These are phyloP conservation scores for Panorpa germanica DNA, from an alignment of 2,888 invertebrate genomes.

Conservation along the genomic window DNA sequence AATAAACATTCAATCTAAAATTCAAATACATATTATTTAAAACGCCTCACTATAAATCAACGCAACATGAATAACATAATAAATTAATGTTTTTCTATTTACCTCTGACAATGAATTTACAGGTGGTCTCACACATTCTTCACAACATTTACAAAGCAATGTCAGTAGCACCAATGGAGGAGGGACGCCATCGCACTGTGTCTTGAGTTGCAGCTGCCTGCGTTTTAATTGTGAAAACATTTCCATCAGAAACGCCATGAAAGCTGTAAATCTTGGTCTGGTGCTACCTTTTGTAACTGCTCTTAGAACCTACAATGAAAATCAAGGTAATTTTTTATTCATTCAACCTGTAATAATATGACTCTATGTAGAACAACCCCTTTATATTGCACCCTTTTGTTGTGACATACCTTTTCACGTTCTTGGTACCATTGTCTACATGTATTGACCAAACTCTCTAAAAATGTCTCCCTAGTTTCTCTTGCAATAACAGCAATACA, in stretches of 20 bases:
- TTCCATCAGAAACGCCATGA: slow-evolving; percentile 79
- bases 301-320: slow-evolving; percentile 26
- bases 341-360: background rate
- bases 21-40: slow-evolving; percentile 7
- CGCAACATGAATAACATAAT: slow-evolving; percentile 1
- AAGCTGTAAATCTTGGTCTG: slow-evolving; percentile 54
- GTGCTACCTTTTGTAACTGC: slow-evolving; percentile 33
- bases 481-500: slow-evolving; percentile 76
- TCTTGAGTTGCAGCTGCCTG: slow-evolving; percentile 33
- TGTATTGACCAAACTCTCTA: slow-evolving; percentile 74
- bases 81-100: slow-evolving; percentile 15
- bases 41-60: slow-evolving; percentile 1
- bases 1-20: slow-evolving; percentile 71
- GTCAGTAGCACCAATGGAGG: slow-evolving; percentile 62
- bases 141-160: slow-evolving; percentile 74
- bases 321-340: slow-evolving; percentile 1
- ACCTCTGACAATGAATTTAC: slow-evolving; percentile 68
- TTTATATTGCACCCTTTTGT: slow-evolving; percentile 12
- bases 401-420: slow-evolving; percentile 39
- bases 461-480: slow-evolving; percentile 72
- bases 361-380: background rate
- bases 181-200: slow-evolving; percentile 35
- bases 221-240: slow-evolving; percentile 74
- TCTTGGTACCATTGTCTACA: slow-evolving; percentile 86
- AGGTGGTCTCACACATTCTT: slow-evolving; percentile 68